A percentile compares a stretch with the other conserved stretches of the same genome.
Conservation (phyloP, 2,797 vertebrate species). For the Pygocentrus nattereri region DNA sequence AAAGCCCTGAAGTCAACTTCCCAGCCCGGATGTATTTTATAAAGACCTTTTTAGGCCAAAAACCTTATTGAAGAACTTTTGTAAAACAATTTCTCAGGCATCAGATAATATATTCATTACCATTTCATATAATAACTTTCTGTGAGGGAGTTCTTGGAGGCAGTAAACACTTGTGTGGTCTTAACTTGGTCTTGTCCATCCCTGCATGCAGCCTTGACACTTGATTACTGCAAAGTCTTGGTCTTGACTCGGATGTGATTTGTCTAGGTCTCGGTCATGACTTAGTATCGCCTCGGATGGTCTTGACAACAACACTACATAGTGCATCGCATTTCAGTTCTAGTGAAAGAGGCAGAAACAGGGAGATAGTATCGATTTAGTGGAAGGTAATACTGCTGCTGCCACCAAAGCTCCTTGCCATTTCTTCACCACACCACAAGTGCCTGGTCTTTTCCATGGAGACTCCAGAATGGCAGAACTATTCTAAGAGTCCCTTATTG, state of each 20-base stretch:
- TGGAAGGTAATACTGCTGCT: slow-evolving; percentile 33
- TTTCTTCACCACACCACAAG: slow-evolving; percentile 47
- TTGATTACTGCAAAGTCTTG: neutral
- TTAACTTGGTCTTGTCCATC: too few relatives aligned
- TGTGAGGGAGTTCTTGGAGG: too few relatives aligned
- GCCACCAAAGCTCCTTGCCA: slow-evolving; percentile 44
- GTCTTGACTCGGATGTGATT: neutral
- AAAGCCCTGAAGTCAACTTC: too few relatives aligned
- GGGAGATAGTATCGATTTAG: slow-evolving; percentile 48
- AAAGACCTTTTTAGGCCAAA: too few relatives aligned
- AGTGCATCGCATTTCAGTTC: slow-evolving; percentile 6
- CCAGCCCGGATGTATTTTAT: too few relatives aligned
- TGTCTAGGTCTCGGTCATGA: neutral
- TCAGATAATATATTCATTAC: too few relatives aligned
- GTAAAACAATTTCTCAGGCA: too few relatives aligned
- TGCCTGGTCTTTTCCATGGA: slow-evolving; percentile 57
- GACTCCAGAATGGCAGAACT: slow-evolving; percentile 59
- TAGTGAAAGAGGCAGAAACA: slow-evolving; percentile 26
- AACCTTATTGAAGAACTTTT: too few relatives aligned
- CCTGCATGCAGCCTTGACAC: too few relatives aligned
- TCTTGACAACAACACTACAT: neutral
- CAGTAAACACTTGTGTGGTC: too few relatives aligned
- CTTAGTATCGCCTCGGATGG: neutral
- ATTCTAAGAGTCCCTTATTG: slow-evolving; percentile 60
- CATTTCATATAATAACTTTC: too few relatives aligned